phyloP scores from a whole-genome alignment of 2,113 vertebrate species.

The Diphyllodes magnificus region DNA sequence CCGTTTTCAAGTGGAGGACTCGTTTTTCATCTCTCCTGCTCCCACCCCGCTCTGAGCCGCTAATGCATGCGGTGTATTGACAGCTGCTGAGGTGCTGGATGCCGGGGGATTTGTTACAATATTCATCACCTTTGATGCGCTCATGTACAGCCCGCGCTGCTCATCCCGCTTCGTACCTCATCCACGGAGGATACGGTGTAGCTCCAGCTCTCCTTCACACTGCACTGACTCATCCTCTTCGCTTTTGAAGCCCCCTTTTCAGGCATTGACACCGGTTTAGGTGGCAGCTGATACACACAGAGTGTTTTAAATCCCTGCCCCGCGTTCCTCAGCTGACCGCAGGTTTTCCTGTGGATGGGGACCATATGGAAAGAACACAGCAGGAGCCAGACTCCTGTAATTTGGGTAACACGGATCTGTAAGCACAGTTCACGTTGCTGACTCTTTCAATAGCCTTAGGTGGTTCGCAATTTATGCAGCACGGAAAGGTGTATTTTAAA shows the following conservation, averaged over 20 bases:
- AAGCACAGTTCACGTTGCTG: fast-evolving
- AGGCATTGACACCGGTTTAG: not conserved
- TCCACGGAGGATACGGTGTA: not conserved
- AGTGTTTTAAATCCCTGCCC: not conserved
- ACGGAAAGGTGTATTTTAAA: not conserved
- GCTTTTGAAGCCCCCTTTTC: not conserved
- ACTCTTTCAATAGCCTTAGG: not conserved
- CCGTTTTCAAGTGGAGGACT: not conserved
- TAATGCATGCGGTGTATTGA: not conserved
- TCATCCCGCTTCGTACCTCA: not conserved
- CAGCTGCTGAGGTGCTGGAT: not conserved
- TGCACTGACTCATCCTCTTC: not conserved
- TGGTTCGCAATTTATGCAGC: not conserved
- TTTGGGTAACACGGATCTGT: not conserved
- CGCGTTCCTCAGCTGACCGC: fast-evolving
- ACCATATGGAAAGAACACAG: not conserved
- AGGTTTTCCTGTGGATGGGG: not conserved
- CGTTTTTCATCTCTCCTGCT: not conserved
- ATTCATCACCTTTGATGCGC: not conserved
- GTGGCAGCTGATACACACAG: not conserved
- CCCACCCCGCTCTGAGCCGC: not conserved
- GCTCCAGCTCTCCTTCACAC: not conserved
- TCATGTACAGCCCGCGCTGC: not conserved
- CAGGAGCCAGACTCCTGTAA: not conserved
- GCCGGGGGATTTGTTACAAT: not conserved